phyloP scores from a whole-genome alignment of 2,797 vertebrate species.

The Mus minutoides region DNA sequence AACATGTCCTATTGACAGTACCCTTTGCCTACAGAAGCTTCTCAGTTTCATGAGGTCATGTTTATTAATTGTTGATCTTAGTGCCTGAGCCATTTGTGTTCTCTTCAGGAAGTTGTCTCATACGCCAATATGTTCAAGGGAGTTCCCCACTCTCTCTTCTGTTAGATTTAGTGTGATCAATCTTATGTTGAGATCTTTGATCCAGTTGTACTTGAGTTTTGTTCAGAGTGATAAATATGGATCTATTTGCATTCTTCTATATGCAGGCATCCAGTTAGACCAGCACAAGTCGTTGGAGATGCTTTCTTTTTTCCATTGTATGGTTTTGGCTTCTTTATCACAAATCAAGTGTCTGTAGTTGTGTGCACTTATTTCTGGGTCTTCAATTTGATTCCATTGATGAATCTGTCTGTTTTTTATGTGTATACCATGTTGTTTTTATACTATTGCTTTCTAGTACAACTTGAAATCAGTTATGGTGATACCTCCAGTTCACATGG shows the following conservation, averaged over 20 bases:
- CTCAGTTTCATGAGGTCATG: not conserved
- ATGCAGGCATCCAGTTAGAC: not conserved
- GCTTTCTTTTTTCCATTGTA: not conserved
- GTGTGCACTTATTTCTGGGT: too few relatives aligned
- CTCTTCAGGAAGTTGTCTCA: not conserved
- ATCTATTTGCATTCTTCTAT: not conserved
- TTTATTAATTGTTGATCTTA: not conserved
- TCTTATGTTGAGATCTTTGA: not conserved
- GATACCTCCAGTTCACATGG: not conserved
- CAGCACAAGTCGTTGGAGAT: not conserved
- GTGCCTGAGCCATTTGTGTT: not conserved
- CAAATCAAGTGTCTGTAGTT: not conserved
- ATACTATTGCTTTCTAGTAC: not conserved
- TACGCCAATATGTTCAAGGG: not conserved
- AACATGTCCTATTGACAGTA: not conserved
- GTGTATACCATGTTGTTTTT: not conserved
- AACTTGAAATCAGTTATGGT: not conserved
- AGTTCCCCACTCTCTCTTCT: not conserved
- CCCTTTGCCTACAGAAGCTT: not conserved
- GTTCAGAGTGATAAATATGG: not conserved
- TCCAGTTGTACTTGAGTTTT: not conserved
- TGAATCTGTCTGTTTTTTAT: not conserved
- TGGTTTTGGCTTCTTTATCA: not conserved
- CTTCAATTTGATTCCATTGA: not conserved
- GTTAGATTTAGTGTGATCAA: not conserved